Percentiles rank a stretch among this genome's conserved stretches.
phyloP scores from a whole-genome alignment of 2,888 invertebrate genomes.

The Onthophagus sagittarius region DNA sequence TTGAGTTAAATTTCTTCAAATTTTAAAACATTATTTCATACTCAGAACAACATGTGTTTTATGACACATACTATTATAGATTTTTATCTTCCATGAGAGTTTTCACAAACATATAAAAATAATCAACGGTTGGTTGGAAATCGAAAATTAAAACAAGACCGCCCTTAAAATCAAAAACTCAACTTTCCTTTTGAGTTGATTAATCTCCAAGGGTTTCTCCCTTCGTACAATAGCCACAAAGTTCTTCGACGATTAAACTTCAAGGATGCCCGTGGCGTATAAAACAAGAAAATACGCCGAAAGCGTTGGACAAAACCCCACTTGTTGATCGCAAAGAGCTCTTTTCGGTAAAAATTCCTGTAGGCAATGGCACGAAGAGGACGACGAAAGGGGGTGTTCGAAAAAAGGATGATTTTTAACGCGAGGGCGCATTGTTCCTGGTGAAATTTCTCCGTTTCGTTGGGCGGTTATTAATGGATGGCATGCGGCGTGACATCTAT shows the following conservation, averaged over 20 bases:
- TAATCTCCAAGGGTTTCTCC: not conserved
- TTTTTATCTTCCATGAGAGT: too few species aligned
- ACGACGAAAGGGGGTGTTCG: not conserved
- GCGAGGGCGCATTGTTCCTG: not conserved
- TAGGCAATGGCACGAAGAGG: not conserved
- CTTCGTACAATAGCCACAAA: not conserved
- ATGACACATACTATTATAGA: too few species aligned
- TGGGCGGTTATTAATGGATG: not conserved
- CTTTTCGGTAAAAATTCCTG: not conserved
- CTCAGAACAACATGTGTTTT: too few species aligned
- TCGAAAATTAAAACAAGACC: not conserved
- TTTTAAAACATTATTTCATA: too few species aligned
- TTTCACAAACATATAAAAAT: too few species aligned
- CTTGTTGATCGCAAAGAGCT: not conserved
- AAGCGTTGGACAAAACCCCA: not conserved
- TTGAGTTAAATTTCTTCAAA: too few species aligned
- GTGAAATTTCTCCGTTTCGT: not conserved
- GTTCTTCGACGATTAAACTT: not conserved
- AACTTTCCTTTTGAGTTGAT: not conserved
- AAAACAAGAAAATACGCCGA: not conserved
- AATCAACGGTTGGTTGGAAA: too few species aligned
- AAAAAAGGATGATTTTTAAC: not conserved
- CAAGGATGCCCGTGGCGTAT: not conserved
- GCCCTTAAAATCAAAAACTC: not conserved
- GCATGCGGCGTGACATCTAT: constrained; percentile 3